Percentiles rank a stretch among this genome's conserved stretches.
Conservation (phyloP, 2,888 invertebrate species). For the Scaptomyza cyrtandrae region DNA sequence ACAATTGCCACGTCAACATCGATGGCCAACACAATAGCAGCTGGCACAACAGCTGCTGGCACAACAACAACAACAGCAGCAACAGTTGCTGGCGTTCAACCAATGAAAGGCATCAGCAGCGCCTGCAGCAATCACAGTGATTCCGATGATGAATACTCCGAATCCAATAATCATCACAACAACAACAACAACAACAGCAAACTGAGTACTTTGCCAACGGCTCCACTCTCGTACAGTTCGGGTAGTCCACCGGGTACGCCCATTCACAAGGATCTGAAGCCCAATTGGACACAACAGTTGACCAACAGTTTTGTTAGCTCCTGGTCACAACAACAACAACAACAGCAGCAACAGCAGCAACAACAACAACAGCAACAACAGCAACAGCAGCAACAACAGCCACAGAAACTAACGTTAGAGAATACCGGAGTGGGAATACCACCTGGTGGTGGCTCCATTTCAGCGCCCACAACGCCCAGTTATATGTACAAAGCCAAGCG, state of each 20-base stretch:
- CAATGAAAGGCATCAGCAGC: conserved; percentile 85
- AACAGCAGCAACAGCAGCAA: conserved; percentile 58
- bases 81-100: conserved; percentile 72
- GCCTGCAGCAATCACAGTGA: conserved; percentile 91
- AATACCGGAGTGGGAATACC: conserved; percentile 55
- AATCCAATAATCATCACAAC: conserved; percentile 44
- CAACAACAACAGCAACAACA: conserved; percentile 61
- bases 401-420: conserved; percentile 72
- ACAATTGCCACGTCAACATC: conserved; percentile 12
- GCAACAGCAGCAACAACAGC: conserved; percentile 59
- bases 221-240: conserved; percentile 82
- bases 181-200: conserved; percentile 35
- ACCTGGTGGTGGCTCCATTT: conserved; percentile 79
- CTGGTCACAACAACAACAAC: conserved; percentile 79
- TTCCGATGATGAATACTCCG: conserved; percentile 90
- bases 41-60: conserved; percentile 8
- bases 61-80: conserved; percentile 22
- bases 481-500: conserved; percentile 86
- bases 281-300: conserved; percentile 83
- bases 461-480: conserved; percentile 85
- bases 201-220: conserved; percentile 54
- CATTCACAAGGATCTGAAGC: conserved; percentile 86
- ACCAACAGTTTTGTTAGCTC: conserved; percentile 84
- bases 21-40: conserved; percentile 20
- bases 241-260: conserved; percentile 87